Base-by-base conservation (phyloP, 2,888 invertebrate genomes). In the Clitarchus hookeri region DNA sequence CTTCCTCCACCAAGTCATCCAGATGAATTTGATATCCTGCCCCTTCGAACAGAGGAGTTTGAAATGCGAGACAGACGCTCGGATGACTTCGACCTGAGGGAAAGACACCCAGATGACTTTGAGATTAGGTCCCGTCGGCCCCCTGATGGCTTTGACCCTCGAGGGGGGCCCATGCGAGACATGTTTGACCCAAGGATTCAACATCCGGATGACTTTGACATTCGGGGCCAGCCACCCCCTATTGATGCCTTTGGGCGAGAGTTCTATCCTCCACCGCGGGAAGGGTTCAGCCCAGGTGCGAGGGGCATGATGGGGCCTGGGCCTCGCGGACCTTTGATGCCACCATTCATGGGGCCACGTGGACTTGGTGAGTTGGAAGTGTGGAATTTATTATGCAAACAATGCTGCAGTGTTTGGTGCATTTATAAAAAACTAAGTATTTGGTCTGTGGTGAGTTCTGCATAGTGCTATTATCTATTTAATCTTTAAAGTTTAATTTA, bases 251-350 rank as follows among this genome's bases (percentile, higher is more conserved):
- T 86, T 54, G 87, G 87, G 0, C 86, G 86, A 44, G 88, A 88
- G 48, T 87, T 87, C 85, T 88, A 87, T 48, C 87, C 87, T 44
- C 87, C 88, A n/a, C 87, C 83, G 13, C 85, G 87, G 12, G 87
- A 84, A 44, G 87, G 85, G 19, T 90, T 88, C 88, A 91, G 90
- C 54, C 91, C 90, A 86, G 65, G 65, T 65, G 3, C 65, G 0
- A 90, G 90, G 0, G 88, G 88, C 11, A 91, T 91, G 90, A 90
- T 91, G 87, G 91, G 91, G 48, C 91, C 91, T 6, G 87, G 89
- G 77, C 90, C 90, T 23, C 90, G 91, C 6, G 85, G 85, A 11
- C 83, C 79, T 80, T 79, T 84, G 27, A 90, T 91, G 88, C 91
- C 91, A 77, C 91, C 91, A 3, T 84, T 87, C 83, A 77, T 88